Conservation (phyloP, 1,140 invertebrate species). For the Neoseiulus cucumeris region DNA sequence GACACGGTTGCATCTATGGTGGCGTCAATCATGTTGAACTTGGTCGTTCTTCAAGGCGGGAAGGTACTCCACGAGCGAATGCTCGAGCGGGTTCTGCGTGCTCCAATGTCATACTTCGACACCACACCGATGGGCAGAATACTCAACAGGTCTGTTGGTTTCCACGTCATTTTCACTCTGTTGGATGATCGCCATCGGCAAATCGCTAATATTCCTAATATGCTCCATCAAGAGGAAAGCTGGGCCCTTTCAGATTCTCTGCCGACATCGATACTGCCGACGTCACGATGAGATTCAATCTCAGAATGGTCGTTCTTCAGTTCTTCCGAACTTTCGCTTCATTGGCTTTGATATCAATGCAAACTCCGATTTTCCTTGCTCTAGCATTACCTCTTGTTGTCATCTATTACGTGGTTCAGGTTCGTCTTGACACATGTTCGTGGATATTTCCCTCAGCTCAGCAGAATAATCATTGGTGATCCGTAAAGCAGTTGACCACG, state of each 20-base stretch:
- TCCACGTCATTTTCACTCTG: too few relatives aligned
- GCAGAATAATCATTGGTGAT: too few relatives aligned
- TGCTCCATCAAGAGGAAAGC: background rate
- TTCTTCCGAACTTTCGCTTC: slow-evolving; percentile 56
- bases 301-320: slow-evolving; percentile 28
- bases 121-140: slow-evolving; percentile 44
- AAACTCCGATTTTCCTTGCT: slow-evolving; percentile 58
- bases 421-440: too few relatives aligned
- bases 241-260: slow-evolving; percentile 21
- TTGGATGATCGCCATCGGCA: too few relatives aligned
- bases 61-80: slow-evolving; percentile 49
- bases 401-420: slow-evolving; percentile 66
- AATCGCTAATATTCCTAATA: too few relatives aligned
- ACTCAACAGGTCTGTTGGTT: slow-evolving; percentile 52
- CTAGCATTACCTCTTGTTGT: slow-evolving; percentile 63
- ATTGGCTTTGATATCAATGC: slow-evolving; percentile 40
- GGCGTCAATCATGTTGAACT: slow-evolving; percentile 15
- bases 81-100: slow-evolving; percentile 48
- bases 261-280: slow-evolving; percentile 33
- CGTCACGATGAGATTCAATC: slow-evolving; percentile 31
- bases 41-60: slow-evolving; percentile 37
- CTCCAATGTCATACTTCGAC: slow-evolving; percentile 41
- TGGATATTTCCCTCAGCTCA: too few relatives aligned
- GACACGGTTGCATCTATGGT: slow-evolving; percentile 33
- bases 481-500: too few relatives aligned